Percentiles rank a stretch among this genome's conserved stretches.
Conservation (phyloP, 2,113 vertebrate species). For the Haemorhous mexicanus region DNA sequence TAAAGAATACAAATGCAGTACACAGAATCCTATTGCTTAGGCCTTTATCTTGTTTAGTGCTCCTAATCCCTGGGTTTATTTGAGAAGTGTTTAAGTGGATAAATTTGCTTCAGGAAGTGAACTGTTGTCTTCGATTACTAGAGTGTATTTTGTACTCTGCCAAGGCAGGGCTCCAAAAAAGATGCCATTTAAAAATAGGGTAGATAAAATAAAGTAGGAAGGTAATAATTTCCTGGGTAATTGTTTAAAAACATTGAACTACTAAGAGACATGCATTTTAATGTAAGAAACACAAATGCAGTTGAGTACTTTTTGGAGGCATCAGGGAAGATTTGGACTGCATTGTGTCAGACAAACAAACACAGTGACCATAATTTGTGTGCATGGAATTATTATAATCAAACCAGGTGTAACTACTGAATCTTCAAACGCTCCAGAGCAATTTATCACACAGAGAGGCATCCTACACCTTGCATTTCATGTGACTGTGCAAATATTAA, state of each 20-base stretch:
- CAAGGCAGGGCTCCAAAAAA: neutral
- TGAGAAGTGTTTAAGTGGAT: neutral
- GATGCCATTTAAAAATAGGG: neutral
- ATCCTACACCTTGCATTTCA: neutral
- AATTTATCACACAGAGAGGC: neutral
- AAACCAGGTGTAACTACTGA: neutral
- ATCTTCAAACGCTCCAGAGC: neutral
- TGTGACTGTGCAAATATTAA: neutral
- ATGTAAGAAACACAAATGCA: neutral
- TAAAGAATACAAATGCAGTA: neutral
- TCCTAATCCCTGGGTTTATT: neutral
- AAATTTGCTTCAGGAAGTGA: neutral
- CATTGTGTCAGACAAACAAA: neutral
- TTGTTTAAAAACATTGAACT: neutral
- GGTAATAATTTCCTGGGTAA: neutral
- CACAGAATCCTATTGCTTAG: neutral
- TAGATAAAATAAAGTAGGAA: neutral
- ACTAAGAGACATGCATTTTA: neutral
- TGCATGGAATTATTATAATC: neutral
- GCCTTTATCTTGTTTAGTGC: neutral
- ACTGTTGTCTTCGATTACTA: neutral
- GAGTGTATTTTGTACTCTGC: neutral
- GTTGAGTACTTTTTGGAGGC: neutral
- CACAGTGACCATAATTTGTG: neutral
- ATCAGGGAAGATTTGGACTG: neutral